Conservation (phyloP, 2,797 vertebrate genomes). For the Enteromius fasciolatus region DNA sequence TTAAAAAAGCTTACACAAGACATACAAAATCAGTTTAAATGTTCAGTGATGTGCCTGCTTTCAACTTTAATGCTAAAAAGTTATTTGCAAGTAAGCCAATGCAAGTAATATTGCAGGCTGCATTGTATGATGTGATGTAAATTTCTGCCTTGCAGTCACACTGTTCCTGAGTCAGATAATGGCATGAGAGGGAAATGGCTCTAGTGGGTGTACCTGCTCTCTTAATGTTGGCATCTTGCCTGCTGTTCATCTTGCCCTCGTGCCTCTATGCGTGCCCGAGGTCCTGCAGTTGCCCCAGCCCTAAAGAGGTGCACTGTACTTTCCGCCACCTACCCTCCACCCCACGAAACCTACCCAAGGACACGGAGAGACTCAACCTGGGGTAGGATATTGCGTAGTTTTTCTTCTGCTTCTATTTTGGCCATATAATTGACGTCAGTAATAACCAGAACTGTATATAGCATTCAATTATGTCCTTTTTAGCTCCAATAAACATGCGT, state of each 20-base stretch:
- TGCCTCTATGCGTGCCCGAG: slow-evolving; percentile 54
- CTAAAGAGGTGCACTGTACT: slow-evolving; percentile 69
- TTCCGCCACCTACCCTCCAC: slow-evolving; percentile 66
- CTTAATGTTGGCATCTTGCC: slow-evolving; percentile 52
- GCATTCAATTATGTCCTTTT: not conserved
- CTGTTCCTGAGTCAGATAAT: slow-evolving; percentile 54
- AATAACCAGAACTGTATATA: not conserved
- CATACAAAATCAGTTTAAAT: not conserved
- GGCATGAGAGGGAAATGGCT: slow-evolving; percentile 65
- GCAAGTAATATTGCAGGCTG: not conserved
- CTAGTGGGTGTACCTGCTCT: slow-evolving; percentile 50
- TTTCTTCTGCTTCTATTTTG: not conserved
- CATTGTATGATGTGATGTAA: not conserved
- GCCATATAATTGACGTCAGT: not conserved
- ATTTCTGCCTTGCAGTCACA: slow-evolving; percentile 24
- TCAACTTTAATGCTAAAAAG: not conserved
- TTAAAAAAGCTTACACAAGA: not conserved
- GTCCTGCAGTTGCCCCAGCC: slow-evolving; percentile 65
- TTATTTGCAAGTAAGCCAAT: not conserved
- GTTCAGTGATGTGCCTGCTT: not conserved
- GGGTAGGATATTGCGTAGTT: slow-evolving; percentile 57
- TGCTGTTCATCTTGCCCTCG: slow-evolving; percentile 54
- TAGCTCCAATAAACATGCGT: not conserved
- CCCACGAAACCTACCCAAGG: slow-evolving; percentile 63
- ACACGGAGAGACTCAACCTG: slow-evolving; percentile 66